Base-by-base conservation (phyloP, 2,797 vertebrate species). In the Hozukius guyotensis region DNA sequence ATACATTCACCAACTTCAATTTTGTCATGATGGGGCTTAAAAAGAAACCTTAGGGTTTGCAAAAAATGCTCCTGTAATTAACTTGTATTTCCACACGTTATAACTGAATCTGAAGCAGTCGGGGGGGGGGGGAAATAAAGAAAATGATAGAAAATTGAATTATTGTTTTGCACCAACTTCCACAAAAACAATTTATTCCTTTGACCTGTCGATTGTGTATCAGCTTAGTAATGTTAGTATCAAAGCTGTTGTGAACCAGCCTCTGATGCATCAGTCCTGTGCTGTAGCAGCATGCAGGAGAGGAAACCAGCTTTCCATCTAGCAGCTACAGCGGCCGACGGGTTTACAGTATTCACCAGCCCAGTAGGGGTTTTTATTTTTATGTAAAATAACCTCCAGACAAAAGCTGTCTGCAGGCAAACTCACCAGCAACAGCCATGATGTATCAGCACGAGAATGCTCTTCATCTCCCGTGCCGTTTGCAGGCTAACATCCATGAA, bases 161-260 rank as follows among this genome's bases (percentile, higher is more conserved):
- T 61, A 7, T 77, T 85, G 86, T 86, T 94, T 89, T 90, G 92
- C 92, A 91, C 83, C 87, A 86, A 84, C n/a, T 18, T 72, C 14
- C 9, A 36, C 5, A 57, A 42, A 57, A 61, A 64, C 14, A 5
- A 52, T 29, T 29, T 6, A 9, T 8, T 52, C 32, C 12, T 14
- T 5, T 22, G 62, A 77, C 56, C 16, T 8, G 11, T 16, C 20
- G 12, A 59, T 10, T 16, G 34, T 14, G n/a, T 20, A n/a, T 42
- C 25, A 27, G 8, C 29, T 11, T 10, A 32, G 6, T 49, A 42
- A 72, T 10, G 32, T 32, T 9, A 25, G 12, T 1, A 8, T 78
- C 46, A 60, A 49, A 86, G 6, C 77, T 63, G 86, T 53, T 86
- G 36, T 49, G 81, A 90, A 79, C 64, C 38, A 6, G 55, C 52